Evolutionary conservation across 2,797 vertebrate species (phyloP).

Genomic region (Cynopterus sphinx): DNA sequence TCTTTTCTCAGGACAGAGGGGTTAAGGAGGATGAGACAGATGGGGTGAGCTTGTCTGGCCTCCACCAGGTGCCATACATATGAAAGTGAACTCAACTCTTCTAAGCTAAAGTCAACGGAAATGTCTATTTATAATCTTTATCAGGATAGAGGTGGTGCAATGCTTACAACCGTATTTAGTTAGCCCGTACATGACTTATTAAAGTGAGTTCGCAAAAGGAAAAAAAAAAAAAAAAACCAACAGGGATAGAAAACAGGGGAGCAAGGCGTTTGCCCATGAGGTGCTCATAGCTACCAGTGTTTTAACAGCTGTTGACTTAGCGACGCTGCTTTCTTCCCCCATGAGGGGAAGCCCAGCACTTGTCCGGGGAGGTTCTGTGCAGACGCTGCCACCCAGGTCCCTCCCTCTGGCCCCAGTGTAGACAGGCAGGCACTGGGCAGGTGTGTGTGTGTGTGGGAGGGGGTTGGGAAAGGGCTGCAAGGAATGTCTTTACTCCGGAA

Average conservation of each 20-base stretch:
- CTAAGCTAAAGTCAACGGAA: neutral
- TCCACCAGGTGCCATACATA: neutral
- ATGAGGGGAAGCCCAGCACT: neutral
- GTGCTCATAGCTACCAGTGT: neutral
- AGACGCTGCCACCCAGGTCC: neutral
- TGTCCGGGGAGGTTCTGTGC: neutral
- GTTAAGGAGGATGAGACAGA: neutral
- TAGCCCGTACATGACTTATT: neutral
- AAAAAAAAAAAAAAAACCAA: no score
- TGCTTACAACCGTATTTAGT: neutral
- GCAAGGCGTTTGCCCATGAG: no score
- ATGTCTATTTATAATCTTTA: neutral
- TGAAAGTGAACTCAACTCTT: neutral
- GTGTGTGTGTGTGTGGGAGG: no score
- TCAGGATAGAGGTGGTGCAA: neutral
- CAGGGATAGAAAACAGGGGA: neutral
- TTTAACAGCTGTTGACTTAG: neutral
- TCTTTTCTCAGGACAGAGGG: conserved; percentile 83
- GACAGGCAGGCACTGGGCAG: no score
- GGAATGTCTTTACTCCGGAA: neutral
- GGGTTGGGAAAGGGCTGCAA: no score
- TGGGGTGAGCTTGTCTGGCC: conserved; percentile 48
- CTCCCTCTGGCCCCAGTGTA: neutral
- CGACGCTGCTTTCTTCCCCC: neutral
- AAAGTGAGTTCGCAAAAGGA: neutral